These are phyloP conservation scores for Palythoa heliodiscus DNA, from an alignment of 92 coral and sea anemone species.

Conservation along the genomic window DNA sequence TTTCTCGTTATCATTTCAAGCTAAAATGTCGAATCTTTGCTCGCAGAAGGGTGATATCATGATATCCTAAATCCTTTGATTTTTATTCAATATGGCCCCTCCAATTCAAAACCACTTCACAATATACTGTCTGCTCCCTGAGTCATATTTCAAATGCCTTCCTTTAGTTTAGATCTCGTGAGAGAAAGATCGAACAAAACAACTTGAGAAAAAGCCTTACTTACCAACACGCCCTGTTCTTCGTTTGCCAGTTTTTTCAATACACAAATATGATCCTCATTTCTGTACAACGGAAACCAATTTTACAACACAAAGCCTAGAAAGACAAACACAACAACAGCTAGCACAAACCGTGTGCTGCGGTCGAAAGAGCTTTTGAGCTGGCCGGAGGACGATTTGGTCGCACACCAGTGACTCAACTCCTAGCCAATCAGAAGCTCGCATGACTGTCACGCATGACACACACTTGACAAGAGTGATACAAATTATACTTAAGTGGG, in stretches of 20 bases:
- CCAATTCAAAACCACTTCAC: neutral
- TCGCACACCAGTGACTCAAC: conserved; percentile 34
- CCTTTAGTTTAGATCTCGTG: conserved; percentile 3
- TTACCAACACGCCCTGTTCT: conserved; percentile 4
- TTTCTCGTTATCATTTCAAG: conserved; percentile 40
- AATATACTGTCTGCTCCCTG: conserved; percentile 5
- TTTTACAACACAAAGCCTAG: conserved; percentile 13
- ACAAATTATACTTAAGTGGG: neutral
- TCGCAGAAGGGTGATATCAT: neutral
- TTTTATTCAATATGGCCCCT: neutral
- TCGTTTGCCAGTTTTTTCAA: neutral
- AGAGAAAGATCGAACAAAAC: conserved; percentile 12
- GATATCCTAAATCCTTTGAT: neutral
- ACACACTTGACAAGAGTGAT: neutral
- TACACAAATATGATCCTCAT: conserved; percentile 1
- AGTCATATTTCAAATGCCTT: conserved; percentile 38
- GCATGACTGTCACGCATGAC: conserved; percentile 46
- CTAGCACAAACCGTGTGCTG: neutral
- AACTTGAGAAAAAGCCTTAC: neutral
- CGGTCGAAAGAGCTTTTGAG: conserved; percentile 3
- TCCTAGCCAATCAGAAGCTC: conserved; percentile 24
- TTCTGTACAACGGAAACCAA: neutral
- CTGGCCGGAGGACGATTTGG: neutral
- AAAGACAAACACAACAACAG: neutral
- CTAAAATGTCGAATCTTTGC: conserved; percentile 32